Base-by-base conservation (phyloP, 2,888 invertebrate species). In the Seira musarum region DNA sequence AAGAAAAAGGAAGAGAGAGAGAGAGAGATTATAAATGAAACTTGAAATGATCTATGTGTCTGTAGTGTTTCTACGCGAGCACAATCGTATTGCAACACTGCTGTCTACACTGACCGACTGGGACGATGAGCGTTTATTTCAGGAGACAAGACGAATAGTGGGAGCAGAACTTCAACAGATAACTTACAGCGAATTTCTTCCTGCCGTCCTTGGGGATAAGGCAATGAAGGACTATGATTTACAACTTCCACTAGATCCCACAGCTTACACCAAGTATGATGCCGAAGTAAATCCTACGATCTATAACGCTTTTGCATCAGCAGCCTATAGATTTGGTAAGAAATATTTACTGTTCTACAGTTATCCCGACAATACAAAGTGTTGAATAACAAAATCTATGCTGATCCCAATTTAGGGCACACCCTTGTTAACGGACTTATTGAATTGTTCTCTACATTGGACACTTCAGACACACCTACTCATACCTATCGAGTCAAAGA, bases 281-380 rank as follows among this genome's bases (percentile, higher is more conserved):
- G 24, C 69, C 8, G 67, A 19, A 3, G 65, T 80, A 0, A 82
- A 86, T 61, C 77, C 86, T 0, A 84, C 83, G 2, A 82, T 87
- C n/a, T 46, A 83, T 46, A 86, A 86, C 61, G 76, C 72, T 8
- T 87, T 87, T 60, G 83, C 86, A 8, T 86, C 87, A 2, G 87
- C 87, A n/a, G 84, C 87, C 0, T 87, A 85, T 70, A 68, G 85
- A 35, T 86, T 86, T 30, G 86, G n/a, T n/a, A n/a, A n/a, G n/a
- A n/a, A n/a, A n/a, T n/a, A n/a, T n/a, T n/a, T n/a, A n/a, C n/a
- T n/a, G n/a, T n/a, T n/a, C n/a, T n/a, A n/a, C n/a, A n/a, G n/a
- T n/a, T n/a, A n/a, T n/a, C n/a, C n/a, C n/a, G n/a, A n/a, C n/a
- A n/a, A n/a, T n/a, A n/a, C n/a, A n/a, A n/a, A n/a, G n/a, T n/a